phyloP scores from a whole-genome alignment of 2,888 invertebrate species.

The Phyllotreta striolata region DNA sequence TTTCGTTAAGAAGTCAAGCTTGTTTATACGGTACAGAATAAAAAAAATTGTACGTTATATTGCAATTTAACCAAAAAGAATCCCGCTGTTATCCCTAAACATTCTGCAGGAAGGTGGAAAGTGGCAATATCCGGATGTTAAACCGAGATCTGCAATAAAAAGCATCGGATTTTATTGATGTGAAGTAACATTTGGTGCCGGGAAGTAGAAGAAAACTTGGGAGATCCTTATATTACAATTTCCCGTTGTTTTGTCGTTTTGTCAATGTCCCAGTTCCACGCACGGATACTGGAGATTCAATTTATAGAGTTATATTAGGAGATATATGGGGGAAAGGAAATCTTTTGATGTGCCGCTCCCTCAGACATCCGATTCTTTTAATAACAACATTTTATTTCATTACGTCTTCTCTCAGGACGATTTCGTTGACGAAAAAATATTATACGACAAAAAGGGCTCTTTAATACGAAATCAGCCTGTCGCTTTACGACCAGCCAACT shows the following conservation, averaged over 20 bases:
- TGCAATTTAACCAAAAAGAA: no score
- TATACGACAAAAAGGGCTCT: no score
- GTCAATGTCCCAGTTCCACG: constrained; percentile 40
- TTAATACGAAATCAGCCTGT: no score
- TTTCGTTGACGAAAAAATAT: no score
- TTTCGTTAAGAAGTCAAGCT: constrained; percentile 18
- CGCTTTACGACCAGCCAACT: no score
- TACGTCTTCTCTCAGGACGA: constrained; percentile 10
- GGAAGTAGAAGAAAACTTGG: constrained; percentile 31
- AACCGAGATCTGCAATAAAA: constrained; percentile 40
- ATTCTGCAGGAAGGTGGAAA: constrained; percentile 27
- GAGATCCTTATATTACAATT: constrained; percentile 46
- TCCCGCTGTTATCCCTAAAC: neutral
- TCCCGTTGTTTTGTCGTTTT: constrained; percentile 46
- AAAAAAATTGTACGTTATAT: no score
- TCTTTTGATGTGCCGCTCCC: constrained; percentile 28
- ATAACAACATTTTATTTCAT: constrained; percentile 27
- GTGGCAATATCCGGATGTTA: constrained; percentile 30
- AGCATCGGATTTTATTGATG: constrained; percentile 40
- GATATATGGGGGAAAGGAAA: constrained; percentile 34
- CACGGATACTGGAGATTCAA: constrained; percentile 48
- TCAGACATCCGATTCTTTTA: constrained; percentile 24
- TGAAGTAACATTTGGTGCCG: constrained; percentile 41
- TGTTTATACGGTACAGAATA: no score
- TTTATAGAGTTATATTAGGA: constrained; percentile 47